phyloP scores from a whole-genome alignment of 2,888 invertebrate genomes.

The Diadromus collaris region DNA sequence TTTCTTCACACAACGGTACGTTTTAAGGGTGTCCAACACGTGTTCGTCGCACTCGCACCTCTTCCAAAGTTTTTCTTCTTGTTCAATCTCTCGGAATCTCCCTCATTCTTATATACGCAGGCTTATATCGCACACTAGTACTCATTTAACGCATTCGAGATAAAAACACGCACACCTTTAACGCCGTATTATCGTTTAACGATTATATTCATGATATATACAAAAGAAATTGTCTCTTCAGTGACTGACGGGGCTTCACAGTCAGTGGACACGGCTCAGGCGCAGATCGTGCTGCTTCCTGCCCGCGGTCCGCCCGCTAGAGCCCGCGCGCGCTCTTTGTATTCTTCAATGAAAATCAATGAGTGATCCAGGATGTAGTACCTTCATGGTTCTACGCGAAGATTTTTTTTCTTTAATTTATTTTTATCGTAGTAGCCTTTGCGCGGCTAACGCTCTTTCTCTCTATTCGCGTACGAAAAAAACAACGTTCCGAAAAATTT shows the following conservation, averaged over 20 bases:
- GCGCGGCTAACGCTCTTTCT: slow-evolving; percentile 27
- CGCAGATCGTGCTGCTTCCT: slow-evolving; percentile 16
- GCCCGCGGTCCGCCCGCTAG: slow-evolving; percentile 24
- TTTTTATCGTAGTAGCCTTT: background rate
- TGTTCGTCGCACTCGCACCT: slow-evolving; percentile 59
- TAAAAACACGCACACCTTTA: slow-evolving; percentile 78
- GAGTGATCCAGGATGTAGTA: slow-evolving; percentile 27
- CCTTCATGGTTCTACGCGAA: slow-evolving; percentile 44
- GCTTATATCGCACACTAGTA: slow-evolving; percentile 66
- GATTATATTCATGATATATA: slow-evolving; percentile 75
- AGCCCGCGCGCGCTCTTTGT: slow-evolving; percentile 21
- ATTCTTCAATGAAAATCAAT: slow-evolving; percentile 41
- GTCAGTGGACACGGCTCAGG: slow-evolving; percentile 37
- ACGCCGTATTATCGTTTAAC: slow-evolving; percentile 75
- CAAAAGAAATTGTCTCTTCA: slow-evolving; percentile 69
- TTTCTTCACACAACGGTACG: slow-evolving; percentile 37
- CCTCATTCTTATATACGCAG: slow-evolving; percentile 59
- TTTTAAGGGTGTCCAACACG: slow-evolving; percentile 51
- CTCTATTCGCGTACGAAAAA: slow-evolving; percentile 19
- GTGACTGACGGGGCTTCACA: slow-evolving; percentile 34
- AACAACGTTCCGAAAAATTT: slow-evolving; percentile 33
- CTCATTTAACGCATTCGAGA: slow-evolving; percentile 77
- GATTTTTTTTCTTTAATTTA: background rate
- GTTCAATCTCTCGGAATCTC: slow-evolving; percentile 41
- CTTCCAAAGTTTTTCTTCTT: slow-evolving; percentile 51